These are phyloP conservation scores for Dilophus febrilis DNA, from an alignment of 2,888 invertebrate genomes.

Conservation along the genomic window DNA sequence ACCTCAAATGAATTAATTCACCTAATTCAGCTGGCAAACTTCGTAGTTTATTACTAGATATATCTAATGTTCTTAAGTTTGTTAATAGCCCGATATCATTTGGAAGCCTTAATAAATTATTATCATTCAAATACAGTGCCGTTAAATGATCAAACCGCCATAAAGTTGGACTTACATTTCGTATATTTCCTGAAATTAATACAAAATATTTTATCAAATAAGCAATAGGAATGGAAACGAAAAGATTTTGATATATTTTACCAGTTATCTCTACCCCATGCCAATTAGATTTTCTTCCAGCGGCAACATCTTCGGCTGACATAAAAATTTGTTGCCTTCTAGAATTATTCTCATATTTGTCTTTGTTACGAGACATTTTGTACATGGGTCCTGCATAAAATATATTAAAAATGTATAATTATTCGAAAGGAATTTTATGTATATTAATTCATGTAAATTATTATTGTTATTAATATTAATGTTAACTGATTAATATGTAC, in stretches of 20 bases:
- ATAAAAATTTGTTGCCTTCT: slow-evolving; percentile 79
- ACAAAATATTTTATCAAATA: slow-evolving; percentile 5
- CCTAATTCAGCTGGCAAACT: slow-evolving; percentile 92
- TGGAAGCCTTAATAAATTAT: slow-evolving; percentile 80
- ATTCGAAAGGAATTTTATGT: too few species aligned
- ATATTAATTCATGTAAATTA: too few species aligned
- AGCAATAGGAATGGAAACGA: not conserved
- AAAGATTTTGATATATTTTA: slow-evolving; percentile 15
- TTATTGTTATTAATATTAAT: too few species aligned
- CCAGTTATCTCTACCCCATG: slow-evolving; percentile 77
- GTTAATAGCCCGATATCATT: slow-evolving; percentile 73
- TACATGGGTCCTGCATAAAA: slow-evolving; percentile 23
- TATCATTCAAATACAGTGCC: slow-evolving; percentile 88
- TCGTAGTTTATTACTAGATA: slow-evolving; percentile 87
- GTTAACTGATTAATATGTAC: too few species aligned
- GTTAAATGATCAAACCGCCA: slow-evolving; percentile 88
- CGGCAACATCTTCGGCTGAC: slow-evolving; percentile 81
- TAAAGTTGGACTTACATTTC: slow-evolving; percentile 80
- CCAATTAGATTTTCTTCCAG: slow-evolving; percentile 87
- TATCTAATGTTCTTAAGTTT: slow-evolving; percentile 75
- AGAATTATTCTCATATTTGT: slow-evolving; percentile 72
- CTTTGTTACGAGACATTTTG: slow-evolving; percentile 61
- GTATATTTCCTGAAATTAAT: slow-evolving; percentile 80
- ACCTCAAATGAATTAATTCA: slow-evolving; percentile 88
- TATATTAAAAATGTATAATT: not conserved